Percentiles rank a stretch among this genome's conserved stretches.
These are phyloP conservation scores for Corythucha ciliata DNA, from an alignment of 2,888 invertebrate genomes.

Conservation along the genomic window DNA sequence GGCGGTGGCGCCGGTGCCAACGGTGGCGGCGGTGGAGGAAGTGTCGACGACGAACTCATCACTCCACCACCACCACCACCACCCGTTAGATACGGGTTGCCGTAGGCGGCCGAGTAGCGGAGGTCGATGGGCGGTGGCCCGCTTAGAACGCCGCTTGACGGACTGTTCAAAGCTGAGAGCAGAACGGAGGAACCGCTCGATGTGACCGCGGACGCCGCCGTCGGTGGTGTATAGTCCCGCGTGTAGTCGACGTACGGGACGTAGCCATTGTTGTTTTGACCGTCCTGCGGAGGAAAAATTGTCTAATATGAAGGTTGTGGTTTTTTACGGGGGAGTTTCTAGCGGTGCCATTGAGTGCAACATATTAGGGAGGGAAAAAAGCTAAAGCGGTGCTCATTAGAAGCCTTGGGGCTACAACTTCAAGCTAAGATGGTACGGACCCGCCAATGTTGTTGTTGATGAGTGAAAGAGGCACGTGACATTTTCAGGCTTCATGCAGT, in stretches of 20 bases:
- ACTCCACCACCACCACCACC: no score
- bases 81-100: conserved; percentile 79
- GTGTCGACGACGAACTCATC: conserved; percentile 54
- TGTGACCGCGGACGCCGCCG: conserved; percentile 34
- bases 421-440: no score
- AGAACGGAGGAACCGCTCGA: no score
- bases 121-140: conserved; percentile 51
- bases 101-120: conserved; percentile 78
- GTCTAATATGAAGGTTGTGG: no score
- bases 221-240: conserved; percentile 77
- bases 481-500: no score
- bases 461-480: no score
- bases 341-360: no score
- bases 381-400: no score
- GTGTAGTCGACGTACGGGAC: conserved; percentile 82
- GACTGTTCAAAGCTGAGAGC: conserved; percentile 40
- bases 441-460: no score
- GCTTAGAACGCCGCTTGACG: conserved; percentile 40
- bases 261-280: conserved; percentile 75
- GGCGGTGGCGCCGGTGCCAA: conserved; percentile 39
- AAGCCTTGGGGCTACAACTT: no score
- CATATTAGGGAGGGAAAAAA: no score
- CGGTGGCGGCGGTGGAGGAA: conserved; percentile 65
- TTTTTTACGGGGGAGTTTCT: no score
- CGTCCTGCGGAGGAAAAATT: conserved; percentile 55